Percentiles rank a stretch among this genome's conserved stretches.
These are phyloP conservation scores for Nannoperca australis DNA, from an alignment of 2,797 vertebrate species.

Conservation along the genomic window DNA sequence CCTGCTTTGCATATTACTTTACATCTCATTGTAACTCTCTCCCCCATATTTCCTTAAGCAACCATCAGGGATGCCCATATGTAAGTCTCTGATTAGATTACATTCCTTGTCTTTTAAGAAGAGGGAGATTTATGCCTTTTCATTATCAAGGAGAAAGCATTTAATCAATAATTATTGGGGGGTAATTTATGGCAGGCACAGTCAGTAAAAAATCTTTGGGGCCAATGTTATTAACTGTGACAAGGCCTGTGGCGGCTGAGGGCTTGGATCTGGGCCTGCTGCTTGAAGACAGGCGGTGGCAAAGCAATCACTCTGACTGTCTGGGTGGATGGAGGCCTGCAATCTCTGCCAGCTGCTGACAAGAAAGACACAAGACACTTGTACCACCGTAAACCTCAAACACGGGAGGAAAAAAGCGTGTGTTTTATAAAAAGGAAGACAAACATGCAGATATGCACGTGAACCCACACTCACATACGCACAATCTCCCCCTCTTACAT, in stretches of 20 bases:
- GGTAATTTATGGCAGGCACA: conserved; percentile 72
- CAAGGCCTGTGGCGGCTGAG: conserved; percentile 57
- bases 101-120: conserved; percentile 75
- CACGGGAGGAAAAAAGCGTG: conserved; percentile 11
- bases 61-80: conserved; percentile 64
- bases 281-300: conserved; percentile 50
- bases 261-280: conserved; percentile 50
- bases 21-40: conserved; percentile 39
- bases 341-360: conserved; percentile 60
- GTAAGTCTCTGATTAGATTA: conserved; percentile 84
- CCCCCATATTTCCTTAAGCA: conserved; percentile 51
- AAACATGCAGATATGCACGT: conserved; percentile 27
- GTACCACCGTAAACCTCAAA: conserved; percentile 49
- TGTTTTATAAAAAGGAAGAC: conserved; percentile 27
- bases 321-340: conserved; percentile 50
- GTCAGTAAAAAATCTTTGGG: conserved; percentile 72
- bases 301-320: conserved; percentile 61
- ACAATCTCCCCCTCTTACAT: conserved; percentile 19
- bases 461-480: not conserved
- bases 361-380: conserved; percentile 50
- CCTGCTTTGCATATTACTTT: conserved; percentile 45
- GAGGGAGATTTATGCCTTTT: conserved; percentile 79
- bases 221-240: conserved; percentile 70
- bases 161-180: conserved; percentile 83
- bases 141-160: conserved; percentile 82